Evolutionary conservation across 1,140 invertebrate genomes (phyloP), one percentile per base, ranked within the genome.

Genomic region (Heliconius eleuchia): DNA sequence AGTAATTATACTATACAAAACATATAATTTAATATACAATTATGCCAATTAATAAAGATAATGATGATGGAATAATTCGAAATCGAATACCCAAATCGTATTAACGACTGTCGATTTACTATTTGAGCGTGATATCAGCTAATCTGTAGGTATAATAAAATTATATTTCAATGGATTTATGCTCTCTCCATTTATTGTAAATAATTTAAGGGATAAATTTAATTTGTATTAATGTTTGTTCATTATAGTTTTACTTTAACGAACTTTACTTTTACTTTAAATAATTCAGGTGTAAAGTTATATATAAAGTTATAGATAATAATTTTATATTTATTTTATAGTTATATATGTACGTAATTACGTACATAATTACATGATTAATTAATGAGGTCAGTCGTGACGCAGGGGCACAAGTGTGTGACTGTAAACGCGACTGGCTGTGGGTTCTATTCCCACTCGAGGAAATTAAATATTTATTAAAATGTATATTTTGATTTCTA

Each of bases 1-100:
- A n/a, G 6, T 55, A 55, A 55, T 55, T 55, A 19, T 55, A 19
- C 6, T 55, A 55, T 55, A 55, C 16, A 55, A 55, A 19, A 55
- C 52, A 13, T 13, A 46, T 13, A 46, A 46, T 46, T 46, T 60
- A n/a, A 60, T 9, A 60, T 60, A n/a, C 8, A 60, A 23, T 60
- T 3, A 60, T 60, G 11, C 55, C n/a, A 23, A 60, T 60, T 60
- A 60, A 60, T 57, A 19, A 57, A 60, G 8, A 60, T 60, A 60
- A 60, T n/a, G n/a, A 23, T 60, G n/a, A 60, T 60, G 55, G 55
- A 46, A 46, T 46, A 60, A 60, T 60, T 60, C 55, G 55, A 60
- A n/a, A 60, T 60, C 55, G 55, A 60, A 60, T 60, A 60, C n/a
- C 19, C 55, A 60, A 60, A 60, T 60, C 19, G n/a, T 60, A 60